Evolutionary conservation across 1,140 invertebrate species (phyloP), one percentile per base, ranked within the genome.

Genomic region (Argopecten irradians): DNA sequence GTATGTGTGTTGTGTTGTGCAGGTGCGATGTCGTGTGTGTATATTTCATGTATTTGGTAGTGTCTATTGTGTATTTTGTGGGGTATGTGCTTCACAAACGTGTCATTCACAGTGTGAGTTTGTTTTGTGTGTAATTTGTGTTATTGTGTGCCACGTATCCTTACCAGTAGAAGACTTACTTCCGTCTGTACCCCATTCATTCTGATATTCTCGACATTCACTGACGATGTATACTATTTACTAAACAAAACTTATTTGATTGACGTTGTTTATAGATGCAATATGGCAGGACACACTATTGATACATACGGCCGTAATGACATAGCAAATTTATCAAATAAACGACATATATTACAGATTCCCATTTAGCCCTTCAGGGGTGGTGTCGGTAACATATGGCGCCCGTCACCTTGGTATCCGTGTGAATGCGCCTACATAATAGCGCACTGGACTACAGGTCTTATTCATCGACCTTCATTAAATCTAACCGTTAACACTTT

Each of bases 341-440:
- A 71, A 71, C 55, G 43, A 46, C 55, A 71, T 55, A 7, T 55
- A 55, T 71, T 28, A 28, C 55, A 28, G 55, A 71, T 28, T 28
- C n/a, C 55, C 55, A 71, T 71, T 71, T 71, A 46, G 22, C 55
- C 19, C 55, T 71, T 22, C 22, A 71, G 55, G n/a, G 55, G 55
- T n/a, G 22, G 28, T n/a, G 55, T 71, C 55, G 7, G 55, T 28
- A 71, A 71, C 55, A 71, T 71, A 71, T 71, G 55, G 55, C 55
- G 55, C 55, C 22, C 55, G 55, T 71, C 55, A 71, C 55, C 55
- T 71, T 71, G 55, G 55, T 22, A n/a, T 71, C 55, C 55, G 55
- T 71, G 55, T 71, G 22, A 71, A 71, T 71, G 22, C 55, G 55
- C 22, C 55, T 71, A 28, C n/a, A 28, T 71, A 71, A 71, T 71